Evolutionary conservation across 2,888 invertebrate species (phyloP).

Genomic region (Aethes cnicana): DNA sequence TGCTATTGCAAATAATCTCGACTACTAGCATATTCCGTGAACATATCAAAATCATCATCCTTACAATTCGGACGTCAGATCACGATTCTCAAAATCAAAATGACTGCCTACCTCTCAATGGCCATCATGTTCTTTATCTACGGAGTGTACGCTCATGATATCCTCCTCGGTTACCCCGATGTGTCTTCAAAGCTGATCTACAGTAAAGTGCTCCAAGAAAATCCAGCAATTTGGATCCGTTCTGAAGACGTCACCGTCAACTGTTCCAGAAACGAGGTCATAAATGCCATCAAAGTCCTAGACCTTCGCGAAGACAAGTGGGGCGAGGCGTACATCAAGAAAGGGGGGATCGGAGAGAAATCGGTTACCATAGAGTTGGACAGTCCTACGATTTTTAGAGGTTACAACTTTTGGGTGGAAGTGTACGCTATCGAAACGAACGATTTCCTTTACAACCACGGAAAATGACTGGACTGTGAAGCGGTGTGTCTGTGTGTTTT

Average conservation of each 20-base stretch:
- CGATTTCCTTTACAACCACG: slow-evolving; percentile 50
- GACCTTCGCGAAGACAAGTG: slow-evolving; percentile 61
- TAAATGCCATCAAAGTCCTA: slow-evolving; percentile 59
- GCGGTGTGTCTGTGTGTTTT: slow-evolving; percentile 31
- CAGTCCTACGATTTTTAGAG: slow-evolving; percentile 60
- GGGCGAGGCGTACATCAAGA: slow-evolving; percentile 58
- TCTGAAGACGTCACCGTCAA: slow-evolving; percentile 58
- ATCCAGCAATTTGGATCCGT: slow-evolving; percentile 63
- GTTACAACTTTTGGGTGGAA: slow-evolving; percentile 66
- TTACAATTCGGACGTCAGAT: slow-evolving; percentile 10
- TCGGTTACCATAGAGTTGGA: slow-evolving; percentile 60
- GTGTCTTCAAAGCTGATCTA: slow-evolving; percentile 59
- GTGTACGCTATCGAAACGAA: slow-evolving; percentile 58
- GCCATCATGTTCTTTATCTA: background rate
- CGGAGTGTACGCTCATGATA: slow-evolving; percentile 24
- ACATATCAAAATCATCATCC: slow-evolving; percentile 12
- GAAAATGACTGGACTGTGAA: slow-evolving; percentile 41
- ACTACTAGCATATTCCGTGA: background rate
- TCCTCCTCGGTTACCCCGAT: slow-evolving; percentile 55
- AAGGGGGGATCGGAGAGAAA: slow-evolving; percentile 62
- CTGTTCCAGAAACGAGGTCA: slow-evolving; percentile 56
- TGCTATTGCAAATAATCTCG: background rate
- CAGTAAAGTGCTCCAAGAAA: slow-evolving; percentile 63
- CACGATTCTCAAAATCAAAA: background rate
- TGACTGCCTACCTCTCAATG: background rate